phyloP scores from a whole-genome alignment of 2,888 invertebrate species.

The Carcina quercana region DNA sequence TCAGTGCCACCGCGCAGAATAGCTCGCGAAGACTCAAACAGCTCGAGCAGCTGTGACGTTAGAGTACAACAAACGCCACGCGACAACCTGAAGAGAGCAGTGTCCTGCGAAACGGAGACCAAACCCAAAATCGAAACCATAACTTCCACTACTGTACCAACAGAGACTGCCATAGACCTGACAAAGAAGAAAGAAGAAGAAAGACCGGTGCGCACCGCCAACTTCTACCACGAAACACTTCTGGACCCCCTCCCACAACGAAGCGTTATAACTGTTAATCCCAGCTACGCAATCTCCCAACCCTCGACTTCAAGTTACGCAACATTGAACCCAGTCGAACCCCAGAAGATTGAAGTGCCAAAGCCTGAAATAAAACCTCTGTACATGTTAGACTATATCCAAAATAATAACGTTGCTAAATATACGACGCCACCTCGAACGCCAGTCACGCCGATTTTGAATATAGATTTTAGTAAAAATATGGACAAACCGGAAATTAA shows the following conservation, averaged over 20 bases:
- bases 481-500: constrained; percentile 55
- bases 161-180: constrained; percentile 49
- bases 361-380: constrained; percentile 32
- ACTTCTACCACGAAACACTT: constrained; percentile 62
- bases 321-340: constrained; percentile 29
- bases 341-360: constrained; percentile 32
- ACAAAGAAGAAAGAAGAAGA: constrained; percentile 35
- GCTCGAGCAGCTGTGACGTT: constrained; percentile 45
- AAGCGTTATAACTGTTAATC: constrained; percentile 57
- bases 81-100: constrained; percentile 30
- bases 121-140: constrained; percentile 29
- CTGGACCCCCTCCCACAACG: constrained; percentile 38
- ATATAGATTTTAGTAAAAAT: constrained; percentile 62
- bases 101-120: constrained; percentile 35
- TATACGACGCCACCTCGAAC: constrained; percentile 16
- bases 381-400: constrained; percentile 24
- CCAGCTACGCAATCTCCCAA: constrained; percentile 52
- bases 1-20: constrained; percentile 39
- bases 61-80: constrained; percentile 22
- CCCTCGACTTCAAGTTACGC: constrained; percentile 55
- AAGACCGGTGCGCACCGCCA: constrained; percentile 39
- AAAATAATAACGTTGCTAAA: constrained; percentile 18
- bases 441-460: constrained; percentile 38
- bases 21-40: constrained; percentile 55
- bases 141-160: constrained; percentile 28